phyloP scores from a whole-genome alignment of 1,140 invertebrate species.

The Bombus cullumanus region DNA sequence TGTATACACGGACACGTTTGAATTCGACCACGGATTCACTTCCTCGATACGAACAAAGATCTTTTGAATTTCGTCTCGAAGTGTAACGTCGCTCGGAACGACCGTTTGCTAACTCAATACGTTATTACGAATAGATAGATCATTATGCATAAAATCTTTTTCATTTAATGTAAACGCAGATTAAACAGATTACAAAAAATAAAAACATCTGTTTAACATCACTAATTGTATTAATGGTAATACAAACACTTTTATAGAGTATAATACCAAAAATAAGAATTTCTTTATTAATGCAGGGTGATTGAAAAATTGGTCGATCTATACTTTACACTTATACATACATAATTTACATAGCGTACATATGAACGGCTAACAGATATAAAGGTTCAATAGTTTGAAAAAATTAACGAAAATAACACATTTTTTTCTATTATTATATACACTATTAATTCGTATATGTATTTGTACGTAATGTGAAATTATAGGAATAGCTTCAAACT shows the following conservation, averaged over 20 bases:
- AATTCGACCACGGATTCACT: slow-evolving; percentile 66
- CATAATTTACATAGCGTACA: neutral
- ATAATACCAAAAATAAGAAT: neutral
- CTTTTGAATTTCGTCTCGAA: slow-evolving; percentile 78
- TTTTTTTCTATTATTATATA: neutral
- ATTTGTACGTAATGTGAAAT: slow-evolving; percentile 50
- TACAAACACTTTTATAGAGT: too few species aligned
- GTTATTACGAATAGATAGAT: slow-evolving; percentile 23
- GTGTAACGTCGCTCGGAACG: slow-evolving; percentile 72
- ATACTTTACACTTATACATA: neutral
- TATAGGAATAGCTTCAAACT: slow-evolving; percentile 64
- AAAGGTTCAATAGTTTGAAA: neutral
- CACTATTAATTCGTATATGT: too few species aligned
- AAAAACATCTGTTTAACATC: neutral
- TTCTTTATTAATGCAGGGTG: neutral
- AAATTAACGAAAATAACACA: neutral
- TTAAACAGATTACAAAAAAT: neutral
- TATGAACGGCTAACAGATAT: neutral
- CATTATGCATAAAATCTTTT: neutral
- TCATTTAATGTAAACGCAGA: neutral
- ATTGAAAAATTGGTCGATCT: neutral
- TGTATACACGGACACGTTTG: slow-evolving; percentile 55
- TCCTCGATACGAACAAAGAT: slow-evolving; percentile 80
- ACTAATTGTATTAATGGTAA: neutral
- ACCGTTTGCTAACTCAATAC: slow-evolving; percentile 71